phyloP scores from a whole-genome alignment of 1,140 invertebrate genomes.

The Anthonomus grandis region DNA sequence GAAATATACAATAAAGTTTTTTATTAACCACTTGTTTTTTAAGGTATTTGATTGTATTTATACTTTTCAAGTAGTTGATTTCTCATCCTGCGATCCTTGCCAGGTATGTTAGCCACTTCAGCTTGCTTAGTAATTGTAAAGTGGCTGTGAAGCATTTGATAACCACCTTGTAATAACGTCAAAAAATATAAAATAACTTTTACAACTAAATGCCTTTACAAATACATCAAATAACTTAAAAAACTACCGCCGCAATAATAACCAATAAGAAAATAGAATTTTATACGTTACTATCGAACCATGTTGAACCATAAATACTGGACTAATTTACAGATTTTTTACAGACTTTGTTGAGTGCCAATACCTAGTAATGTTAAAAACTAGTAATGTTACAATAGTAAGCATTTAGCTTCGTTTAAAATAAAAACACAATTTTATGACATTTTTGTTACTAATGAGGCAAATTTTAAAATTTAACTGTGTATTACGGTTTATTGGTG shows the following conservation, averaged over 20 bases:
- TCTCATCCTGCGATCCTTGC: not conserved
- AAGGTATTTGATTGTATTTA: conserved; percentile 1
- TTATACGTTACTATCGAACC: conserved; percentile 12
- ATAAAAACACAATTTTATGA: too few species aligned
- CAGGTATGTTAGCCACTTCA: too few species aligned
- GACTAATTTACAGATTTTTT: conserved; percentile 41
- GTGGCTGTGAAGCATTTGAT: too few species aligned
- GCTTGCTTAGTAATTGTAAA: too few species aligned
- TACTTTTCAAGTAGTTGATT: not conserved
- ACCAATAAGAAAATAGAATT: too few species aligned
- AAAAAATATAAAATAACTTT: not conserved
- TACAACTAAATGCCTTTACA: conserved; percentile 9
- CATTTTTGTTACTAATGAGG: too few species aligned
- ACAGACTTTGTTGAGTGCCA: conserved; percentile 43
- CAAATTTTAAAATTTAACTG: too few species aligned
- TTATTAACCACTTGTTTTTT: not conserved
- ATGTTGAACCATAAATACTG: conserved; percentile 20
- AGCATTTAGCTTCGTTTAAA: too few species aligned
- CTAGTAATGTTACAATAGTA: too few species aligned
- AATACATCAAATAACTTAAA: conserved; percentile 1
- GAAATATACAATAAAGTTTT: conserved; percentile 37
- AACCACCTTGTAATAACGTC: too few species aligned
- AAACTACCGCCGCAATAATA: not conserved
- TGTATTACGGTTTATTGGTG: too few species aligned
- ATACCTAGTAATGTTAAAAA: too few species aligned